phyloP scores from a whole-genome alignment of 2,113 vertebrate species.

The Tragulus kanchil region DNA sequence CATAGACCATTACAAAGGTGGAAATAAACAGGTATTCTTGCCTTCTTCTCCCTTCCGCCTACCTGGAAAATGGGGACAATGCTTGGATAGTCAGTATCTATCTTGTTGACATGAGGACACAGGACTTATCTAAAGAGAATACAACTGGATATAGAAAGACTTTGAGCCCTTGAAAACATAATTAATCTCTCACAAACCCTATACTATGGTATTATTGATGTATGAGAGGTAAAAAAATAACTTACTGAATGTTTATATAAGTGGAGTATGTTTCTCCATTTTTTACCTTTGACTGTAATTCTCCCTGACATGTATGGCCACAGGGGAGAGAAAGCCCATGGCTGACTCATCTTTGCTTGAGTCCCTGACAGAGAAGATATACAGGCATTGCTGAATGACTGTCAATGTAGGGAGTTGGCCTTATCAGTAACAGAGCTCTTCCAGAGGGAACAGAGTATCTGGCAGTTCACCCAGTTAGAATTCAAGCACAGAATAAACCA shows the following conservation, averaged over 20 bases:
- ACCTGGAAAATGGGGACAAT: background rate
- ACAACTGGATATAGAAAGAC: background rate
- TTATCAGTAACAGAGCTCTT: background rate
- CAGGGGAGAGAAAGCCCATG: background rate
- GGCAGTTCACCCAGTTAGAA: background rate
- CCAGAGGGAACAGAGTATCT: background rate
- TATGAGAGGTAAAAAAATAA: background rate
- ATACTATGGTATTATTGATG: background rate
- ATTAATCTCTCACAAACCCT: background rate
- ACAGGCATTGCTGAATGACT: background rate
- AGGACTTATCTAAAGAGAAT: background rate
- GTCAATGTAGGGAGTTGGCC: background rate
- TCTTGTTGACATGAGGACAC: background rate
- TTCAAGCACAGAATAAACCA: background rate
- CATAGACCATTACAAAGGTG: background rate
- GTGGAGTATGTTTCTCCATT: background rate
- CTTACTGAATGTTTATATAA: background rate
- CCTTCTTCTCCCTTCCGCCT: background rate
- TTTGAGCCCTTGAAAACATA: background rate
- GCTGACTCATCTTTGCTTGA: background rate
- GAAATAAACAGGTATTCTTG: background rate
- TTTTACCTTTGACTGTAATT: background rate
- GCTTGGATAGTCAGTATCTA: background rate
- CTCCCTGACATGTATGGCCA: background rate
- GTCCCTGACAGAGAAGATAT: background rate